Evolutionary conservation across 2,888 invertebrate genomes (phyloP), one percentile per base, ranked within the genome.

Genomic region (Drosophila hamatofila): DNA sequence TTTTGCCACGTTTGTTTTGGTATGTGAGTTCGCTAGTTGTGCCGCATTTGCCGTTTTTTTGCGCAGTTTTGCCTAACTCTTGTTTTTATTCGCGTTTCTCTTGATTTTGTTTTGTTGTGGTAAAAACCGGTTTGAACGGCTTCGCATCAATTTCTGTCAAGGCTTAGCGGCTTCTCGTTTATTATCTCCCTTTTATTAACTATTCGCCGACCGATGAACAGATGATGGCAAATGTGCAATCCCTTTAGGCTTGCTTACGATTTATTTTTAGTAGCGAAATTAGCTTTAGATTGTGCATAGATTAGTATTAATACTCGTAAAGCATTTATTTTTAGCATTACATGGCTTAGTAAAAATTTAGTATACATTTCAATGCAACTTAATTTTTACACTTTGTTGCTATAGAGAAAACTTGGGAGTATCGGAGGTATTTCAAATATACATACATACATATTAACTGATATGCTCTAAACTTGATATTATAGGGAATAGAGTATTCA

Each of bases 1-100:
- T 86, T 68, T 83, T 71, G 56, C 54, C 64, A 70, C 35, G 49
- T 83, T 83, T 83, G 83, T 83, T 83, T 75, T 83, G 83, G 63
- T 84, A 72, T 72, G 68, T 63, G 48, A n/a, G 89, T 64, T 80
- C 65, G 65, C 54, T 62, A 62, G 68, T 68, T 74, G 71, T 51
- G 67, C 67, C 75, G 73, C 75, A 72, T 65, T 67, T 65, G 60
- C 33, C 12, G 7, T 52, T 57, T 58, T 65, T 72, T 59, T 57
- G 58, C 56, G 65, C 55, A 65, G 30, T 72, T 82, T 72, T 60
- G 55, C 62, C 68, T 70, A 56, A 54, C 65, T 58, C 59, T 72
- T 69, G 57, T 66, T 44, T 48, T 59, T 77, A 64, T 77, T 84
- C 87, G 63, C 78, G 75, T 89, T 87, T 87, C 75, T 78, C 59